Evolutionary conservation across 2,113 vertebrate species (phyloP).

Genomic region (Nettapus auritus): DNA sequence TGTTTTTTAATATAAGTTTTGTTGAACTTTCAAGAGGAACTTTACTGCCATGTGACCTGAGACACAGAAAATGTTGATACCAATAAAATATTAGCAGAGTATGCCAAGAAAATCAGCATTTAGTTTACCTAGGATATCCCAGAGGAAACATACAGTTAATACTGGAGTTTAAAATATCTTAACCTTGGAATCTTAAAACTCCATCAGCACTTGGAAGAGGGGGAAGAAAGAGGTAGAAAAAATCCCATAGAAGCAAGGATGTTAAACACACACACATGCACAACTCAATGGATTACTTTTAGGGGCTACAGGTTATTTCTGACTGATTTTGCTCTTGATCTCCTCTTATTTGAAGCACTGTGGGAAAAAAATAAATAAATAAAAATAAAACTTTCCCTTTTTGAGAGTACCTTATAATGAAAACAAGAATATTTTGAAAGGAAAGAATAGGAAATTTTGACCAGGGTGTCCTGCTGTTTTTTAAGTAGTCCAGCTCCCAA

Average conservation of each 20-base stretch:
- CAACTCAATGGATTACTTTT: slow-evolving; percentile 31
- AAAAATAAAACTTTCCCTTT: slow-evolving; percentile 52
- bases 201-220: slow-evolving; percentile 37
- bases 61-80: slow-evolving; percentile 51
- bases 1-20: slow-evolving; percentile 26
- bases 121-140: slow-evolving; percentile 59
- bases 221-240: slow-evolving; percentile 44
- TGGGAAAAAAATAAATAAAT: neutral
- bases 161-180: slow-evolving; percentile 62
- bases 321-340: slow-evolving; percentile 48
- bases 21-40: slow-evolving; percentile 34
- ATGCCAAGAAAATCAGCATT: slow-evolving; percentile 60
- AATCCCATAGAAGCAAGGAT: slow-evolving; percentile 33
- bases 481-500: slow-evolving; percentile 62
- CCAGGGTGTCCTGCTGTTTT: slow-evolving; percentile 62
- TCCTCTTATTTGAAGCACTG: slow-evolving; percentile 19
- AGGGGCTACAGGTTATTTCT: neutral
- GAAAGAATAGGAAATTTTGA: slow-evolving; percentile 68
- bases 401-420: slow-evolving; percentile 46
- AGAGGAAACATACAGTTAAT: slow-evolving; percentile 58
- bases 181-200: slow-evolving; percentile 59
- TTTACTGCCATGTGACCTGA: slow-evolving; percentile 22
- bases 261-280: slow-evolving; percentile 55
- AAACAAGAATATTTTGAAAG: slow-evolving; percentile 72
- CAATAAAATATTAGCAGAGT: slow-evolving; percentile 35